Percentiles rank a stretch among this genome's conserved stretches.
Conservation (phyloP, 2,797 vertebrate species). For the Protosalanx chinensis region DNA sequence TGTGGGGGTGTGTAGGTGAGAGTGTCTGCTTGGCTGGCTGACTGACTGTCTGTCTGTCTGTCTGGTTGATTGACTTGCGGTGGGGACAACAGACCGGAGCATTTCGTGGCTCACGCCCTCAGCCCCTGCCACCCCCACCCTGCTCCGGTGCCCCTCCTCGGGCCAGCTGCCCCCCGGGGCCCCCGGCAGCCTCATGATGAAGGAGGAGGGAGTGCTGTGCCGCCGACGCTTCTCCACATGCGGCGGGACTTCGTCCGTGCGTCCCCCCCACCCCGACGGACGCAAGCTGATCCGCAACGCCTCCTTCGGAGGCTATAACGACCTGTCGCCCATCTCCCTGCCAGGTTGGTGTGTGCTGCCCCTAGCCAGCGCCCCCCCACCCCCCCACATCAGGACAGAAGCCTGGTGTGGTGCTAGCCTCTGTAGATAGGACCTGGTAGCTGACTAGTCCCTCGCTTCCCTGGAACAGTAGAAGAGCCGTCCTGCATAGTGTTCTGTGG, state of each 20-base stretch:
- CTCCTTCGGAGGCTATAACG: conserved; percentile 96
- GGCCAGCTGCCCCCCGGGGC: conserved; percentile 41
- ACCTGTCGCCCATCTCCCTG: conserved; percentile 82
- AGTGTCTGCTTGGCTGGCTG: neutral
- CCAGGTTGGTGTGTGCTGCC: conserved; percentile 80
- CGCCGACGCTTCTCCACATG: conserved; percentile 92
- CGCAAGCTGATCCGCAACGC: conserved; percentile 96
- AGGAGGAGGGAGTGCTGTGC: conserved; percentile 84
- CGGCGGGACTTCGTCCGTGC: conserved; percentile 79
- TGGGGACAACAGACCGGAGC: conserved; percentile 36
- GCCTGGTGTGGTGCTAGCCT: neutral
- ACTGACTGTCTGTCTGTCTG: neutral
- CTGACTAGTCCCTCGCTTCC: neutral
- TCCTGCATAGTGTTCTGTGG: neutral
- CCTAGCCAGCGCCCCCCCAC: too few relatives aligned
- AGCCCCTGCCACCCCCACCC: neutral
- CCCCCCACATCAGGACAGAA: neutral
- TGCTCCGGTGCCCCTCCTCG: conserved; percentile 9
- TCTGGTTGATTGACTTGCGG: conserved; percentile 33
- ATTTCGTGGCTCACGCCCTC: conserved; percentile 15
- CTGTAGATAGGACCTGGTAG: conserved; percentile 8
- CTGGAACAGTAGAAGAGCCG: neutral
- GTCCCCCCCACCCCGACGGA: conserved; percentile 83
- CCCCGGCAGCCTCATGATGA: conserved; percentile 80
- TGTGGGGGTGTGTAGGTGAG: conserved; percentile 18